phyloP scores from a whole-genome alignment of 2,888 invertebrate species.

The Chromoteleia sp. region DNA sequence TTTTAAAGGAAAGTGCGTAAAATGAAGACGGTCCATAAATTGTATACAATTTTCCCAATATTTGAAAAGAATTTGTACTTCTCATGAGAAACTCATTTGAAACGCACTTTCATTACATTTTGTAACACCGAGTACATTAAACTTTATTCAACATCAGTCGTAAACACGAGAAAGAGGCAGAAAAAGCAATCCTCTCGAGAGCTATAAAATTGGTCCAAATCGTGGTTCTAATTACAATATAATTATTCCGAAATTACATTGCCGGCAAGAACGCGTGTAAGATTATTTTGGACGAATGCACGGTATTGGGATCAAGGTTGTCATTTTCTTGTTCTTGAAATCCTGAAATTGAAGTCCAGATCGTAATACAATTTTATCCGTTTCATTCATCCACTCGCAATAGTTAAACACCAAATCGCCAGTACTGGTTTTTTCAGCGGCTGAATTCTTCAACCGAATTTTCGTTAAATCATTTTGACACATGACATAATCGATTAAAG shows the following conservation, averaged over 20 bases:
- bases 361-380: constrained; percentile 9
- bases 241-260: constrained; percentile 25
- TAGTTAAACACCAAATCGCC: neutral
- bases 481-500: too few relatives aligned
- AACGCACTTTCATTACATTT: constrained; percentile 12
- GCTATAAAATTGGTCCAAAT: constrained; percentile 26
- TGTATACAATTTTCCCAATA: neutral
- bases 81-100: neutral
- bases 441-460: neutral
- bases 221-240: constrained; percentile 32
- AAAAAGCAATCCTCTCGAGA: constrained; percentile 19
- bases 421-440: too few relatives aligned
- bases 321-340: constrained; percentile 20
- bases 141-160: neutral
- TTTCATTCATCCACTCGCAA: neutral
- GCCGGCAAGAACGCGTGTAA: neutral
- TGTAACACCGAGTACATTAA: constrained; percentile 5
- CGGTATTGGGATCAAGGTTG: constrained; percentile 32
- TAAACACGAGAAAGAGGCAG: constrained; percentile 8
- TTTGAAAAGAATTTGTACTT: neutral
- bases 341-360: constrained; percentile 30
- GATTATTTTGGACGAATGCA: neutral
- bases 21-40: too few relatives aligned
- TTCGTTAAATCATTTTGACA: neutral
- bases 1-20: too few relatives aligned